Evolutionary conservation across 2,888 invertebrate species (phyloP), one percentile per base, ranked within the genome.

Genomic region (Hylaea fasciaria): DNA sequence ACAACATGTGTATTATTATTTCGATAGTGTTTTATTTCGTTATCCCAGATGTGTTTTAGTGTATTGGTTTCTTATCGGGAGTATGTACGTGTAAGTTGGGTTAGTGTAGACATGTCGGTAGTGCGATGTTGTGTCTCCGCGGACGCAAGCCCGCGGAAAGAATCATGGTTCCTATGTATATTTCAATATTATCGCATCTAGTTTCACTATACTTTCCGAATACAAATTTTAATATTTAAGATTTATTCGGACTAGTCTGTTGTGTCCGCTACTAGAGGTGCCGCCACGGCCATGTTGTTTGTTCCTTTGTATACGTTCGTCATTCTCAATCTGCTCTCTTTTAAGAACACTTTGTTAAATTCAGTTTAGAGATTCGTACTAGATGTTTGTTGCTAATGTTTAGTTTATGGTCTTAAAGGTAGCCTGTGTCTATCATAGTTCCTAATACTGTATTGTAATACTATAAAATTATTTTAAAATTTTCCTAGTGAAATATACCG

Each of bases 121-220:
- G 87, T 84, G 85, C 88, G 91, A 87, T 83, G 89, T 88, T 85
- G 87, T 89, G 87, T 86, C 87, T 88, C 90, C 91, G 89, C 87
- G 89, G 90, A 79, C 84, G 81, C 73, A 69, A 76, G 83, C 76
- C 89, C 89, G 90, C 91, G 92, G 91, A 84, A 86, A 81, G 89
- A 91, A 92, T 92, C 91, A 93, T 92, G 93, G 93, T 93, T 93
- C 93, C 93, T 93, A 93, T 92, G 92, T 93, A 93, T 91, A 93
- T 93, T 92, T 93, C 93, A 93, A 92, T 92, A 91, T 91, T 91
- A 89, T 88, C 90, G 91, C 92, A 90, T 91, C 90, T 92, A 92
- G 91, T 91, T 91, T 92, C 91, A 90, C 89, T 91, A 89, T 91
- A 91, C 91, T 92, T 91, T 90, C 92, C 91, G 91, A 91, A 92